Base-by-base conservation (phyloP, 1,140 invertebrate genomes). In the Phocides pigmalion region DNA sequence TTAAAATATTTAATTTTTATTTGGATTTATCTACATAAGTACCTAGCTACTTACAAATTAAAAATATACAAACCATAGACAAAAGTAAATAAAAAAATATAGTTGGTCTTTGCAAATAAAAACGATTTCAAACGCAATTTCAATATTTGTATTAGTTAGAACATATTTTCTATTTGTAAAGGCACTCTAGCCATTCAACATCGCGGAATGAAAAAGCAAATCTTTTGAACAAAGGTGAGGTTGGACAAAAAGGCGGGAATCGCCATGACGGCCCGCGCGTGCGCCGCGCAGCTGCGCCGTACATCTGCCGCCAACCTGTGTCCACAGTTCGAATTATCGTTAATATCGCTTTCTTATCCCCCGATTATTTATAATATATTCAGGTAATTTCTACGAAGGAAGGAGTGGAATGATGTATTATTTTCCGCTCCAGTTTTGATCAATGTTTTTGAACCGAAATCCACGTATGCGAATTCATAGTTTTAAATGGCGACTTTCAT, bases 241-340 rank as follows among this genome's bases (percentile, higher is more conserved):
- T 56, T 28, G 53, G 53, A 56, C 46, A 56, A 56, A 56, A 56
- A 56, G 53, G 53, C 53, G 53, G 53, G 53, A 56, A 39, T 42
- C 47, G 22, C 54, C 39, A 46, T 58, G 54, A 58, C 54, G 41
- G 51, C 9, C 37, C 19, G 54, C 54, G 54, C 54, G 41, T 53
- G 61, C 41, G 41, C 39, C 19, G 12, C 25, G 15, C 51, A 41
- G 41, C 61, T 44, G 46, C 53, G 15, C 39, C 25, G 35, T 32
- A 50, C 66, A 58, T 53, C 53, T 68, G 53, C 46, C 35, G 8
- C 22, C 63, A 58, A 65, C 63, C 63, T 65, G 63, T 65, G 51
- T 54, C 51, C 51, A 54, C 51, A 54, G 19, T 54, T 54, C 51
- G 51, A 54, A 54, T 54, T 54, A 54, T 54, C 51, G 37, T 54